Base-by-base conservation (phyloP, 2,888 invertebrate genomes). In the Lycocerus yunnanus region DNA sequence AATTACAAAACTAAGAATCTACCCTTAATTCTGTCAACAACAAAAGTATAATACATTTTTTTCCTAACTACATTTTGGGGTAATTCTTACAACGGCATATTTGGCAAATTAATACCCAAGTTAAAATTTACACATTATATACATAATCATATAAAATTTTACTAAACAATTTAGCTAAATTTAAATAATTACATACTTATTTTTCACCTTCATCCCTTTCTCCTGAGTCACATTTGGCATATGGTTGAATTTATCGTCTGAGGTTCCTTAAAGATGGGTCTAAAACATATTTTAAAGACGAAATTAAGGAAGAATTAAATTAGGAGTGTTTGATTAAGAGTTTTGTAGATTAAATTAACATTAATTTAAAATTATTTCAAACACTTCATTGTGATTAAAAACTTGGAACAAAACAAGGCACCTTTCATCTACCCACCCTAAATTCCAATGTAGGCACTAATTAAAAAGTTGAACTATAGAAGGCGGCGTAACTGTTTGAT, bases 181-280 rank as follows among this genome's bases (percentile, higher is more conserved):
- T 63, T 63, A 20, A 60, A 15, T 67, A 43, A 15, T 18, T 16
- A 18, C 24, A 72, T 58, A 63, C 67, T 16, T 71, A 16, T 43
- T 15, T 18, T 68, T 66, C 43, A 18, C 27, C 16, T n/a, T 59
- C 5, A 21, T 59, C 21, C n/a, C 21, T 69, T 60, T 66, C 69
- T 67, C 74, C 68, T 69, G 67, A 69, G 59, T 69, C 66, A 15
- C 43, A 61, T 60, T 58, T 68, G 60, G 67, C 58, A 68, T 72
- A 59, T 15, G 18, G 14, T 72, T 71, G 71, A 69, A 67, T 18
- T 27, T 78, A 79, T 77, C 78, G 78, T 75, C 74, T 81, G 72
- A 15, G 71, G 68, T 80, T 82, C 78, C 79, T 84, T 79, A 84
- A 70, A 84, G 83, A 82, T 82, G 84, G 63, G 84, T 84, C 84